phyloP scores from a whole-genome alignment of 2,113 vertebrate species.

The Anarrhichthys ocellatus region DNA sequence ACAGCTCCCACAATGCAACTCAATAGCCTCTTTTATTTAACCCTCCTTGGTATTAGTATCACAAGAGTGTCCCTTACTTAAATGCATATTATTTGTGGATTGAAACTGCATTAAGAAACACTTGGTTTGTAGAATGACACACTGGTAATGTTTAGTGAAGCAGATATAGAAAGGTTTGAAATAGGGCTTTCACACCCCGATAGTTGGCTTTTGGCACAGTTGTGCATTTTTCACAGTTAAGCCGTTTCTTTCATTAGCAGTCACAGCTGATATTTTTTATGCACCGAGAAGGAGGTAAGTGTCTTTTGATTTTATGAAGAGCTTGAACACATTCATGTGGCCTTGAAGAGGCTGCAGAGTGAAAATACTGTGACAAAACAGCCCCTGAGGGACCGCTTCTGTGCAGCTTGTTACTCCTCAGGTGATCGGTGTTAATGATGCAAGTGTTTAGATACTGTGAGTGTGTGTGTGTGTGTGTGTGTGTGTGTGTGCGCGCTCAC shows the following conservation, averaged over 20 bases:
- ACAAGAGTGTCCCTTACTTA: background rate
- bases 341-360: constrained; percentile 34
- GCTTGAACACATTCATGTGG: constrained; percentile 26
- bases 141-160: constrained; percentile 2
- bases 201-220: background rate
- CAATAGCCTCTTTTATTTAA: background rate
- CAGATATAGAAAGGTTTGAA: constrained; percentile 31
- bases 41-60: background rate
- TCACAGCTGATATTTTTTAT: background rate
- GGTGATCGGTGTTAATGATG: constrained; percentile 11
- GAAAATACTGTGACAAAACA: background rate
- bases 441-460: background rate
- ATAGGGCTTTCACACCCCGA: constrained; percentile 33
- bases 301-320: constrained; percentile 22
- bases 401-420: background rate
- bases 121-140: background rate
- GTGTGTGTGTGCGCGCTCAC: background rate
- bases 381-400: background rate
- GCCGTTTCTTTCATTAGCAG: constrained; percentile 33
- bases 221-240: constrained; percentile 28
- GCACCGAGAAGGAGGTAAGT: constrained; percentile 4
- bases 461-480: background rate
- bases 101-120: background rate
- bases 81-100: background rate
- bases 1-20: background rate